Conservation (phyloP, 2,888 invertebrate species). For the Tipula unca region DNA sequence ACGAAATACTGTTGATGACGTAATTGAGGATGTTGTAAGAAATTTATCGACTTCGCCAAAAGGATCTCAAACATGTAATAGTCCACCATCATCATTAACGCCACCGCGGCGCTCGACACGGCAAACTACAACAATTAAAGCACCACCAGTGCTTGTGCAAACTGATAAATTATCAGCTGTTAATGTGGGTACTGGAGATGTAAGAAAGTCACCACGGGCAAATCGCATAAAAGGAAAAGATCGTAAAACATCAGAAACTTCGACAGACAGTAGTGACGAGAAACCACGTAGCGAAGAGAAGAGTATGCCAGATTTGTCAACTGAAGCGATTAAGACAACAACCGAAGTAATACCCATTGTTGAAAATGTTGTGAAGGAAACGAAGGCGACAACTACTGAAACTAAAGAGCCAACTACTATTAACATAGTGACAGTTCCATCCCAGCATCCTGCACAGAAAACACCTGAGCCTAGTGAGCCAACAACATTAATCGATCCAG, state of each 20-base stretch:
- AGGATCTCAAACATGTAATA: conserved; percentile 26
- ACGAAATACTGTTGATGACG: conserved; percentile 73
- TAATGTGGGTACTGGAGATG: conserved; percentile 31
- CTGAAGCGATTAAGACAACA: conserved; percentile 20
- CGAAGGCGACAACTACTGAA: conserved; percentile 18
- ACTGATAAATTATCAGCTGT: conserved; percentile 2
- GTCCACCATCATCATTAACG: conserved; percentile 32
- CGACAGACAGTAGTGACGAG: conserved; percentile 55
- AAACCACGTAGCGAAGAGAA: conserved; percentile 34
- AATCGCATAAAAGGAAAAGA: conserved; percentile 55
- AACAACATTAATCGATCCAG: conserved; percentile 62
- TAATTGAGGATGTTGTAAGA: conserved; percentile 82
- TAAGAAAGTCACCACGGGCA: conserved; percentile 57
- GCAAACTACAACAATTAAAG: conserved; percentile 28
- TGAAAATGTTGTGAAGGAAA: conserved; percentile 1
- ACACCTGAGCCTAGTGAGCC: conserved; percentile 47
- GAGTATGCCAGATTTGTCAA: not conserved
- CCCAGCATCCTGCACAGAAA: conserved; percentile 25
- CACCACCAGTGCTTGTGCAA: not conserved
- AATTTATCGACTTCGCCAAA: conserved; percentile 46
- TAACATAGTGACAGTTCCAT: not conserved
- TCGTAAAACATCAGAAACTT: conserved; percentile 56
- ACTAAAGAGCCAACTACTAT: conserved; percentile 27
- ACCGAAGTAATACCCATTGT: conserved; percentile 26
- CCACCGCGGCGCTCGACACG: conserved; percentile 39